Evolutionary conservation across 2,888 invertebrate species (phyloP).

Genomic region (Sinohyriopsis cumingii): DNA sequence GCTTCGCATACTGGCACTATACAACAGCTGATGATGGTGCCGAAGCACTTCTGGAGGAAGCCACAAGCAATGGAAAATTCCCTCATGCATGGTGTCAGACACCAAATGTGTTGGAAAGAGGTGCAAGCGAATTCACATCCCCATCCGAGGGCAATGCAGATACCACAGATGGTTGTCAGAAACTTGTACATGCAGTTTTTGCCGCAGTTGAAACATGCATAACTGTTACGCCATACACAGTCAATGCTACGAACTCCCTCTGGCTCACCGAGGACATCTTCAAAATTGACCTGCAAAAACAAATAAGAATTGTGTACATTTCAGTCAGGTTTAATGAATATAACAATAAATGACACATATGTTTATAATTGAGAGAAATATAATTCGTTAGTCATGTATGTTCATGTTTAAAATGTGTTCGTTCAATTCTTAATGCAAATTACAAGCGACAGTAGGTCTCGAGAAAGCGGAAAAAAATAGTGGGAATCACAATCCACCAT

Average conservation of each 20-base stretch:
- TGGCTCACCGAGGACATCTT: constrained; percentile 60
- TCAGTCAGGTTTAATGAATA: no score
- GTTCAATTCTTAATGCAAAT: no score
- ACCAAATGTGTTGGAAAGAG: constrained; percentile 81
- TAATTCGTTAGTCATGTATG: no score
- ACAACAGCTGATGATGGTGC: constrained; percentile 74
- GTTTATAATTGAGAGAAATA: no score
- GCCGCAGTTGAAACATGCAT: constrained; percentile 77
- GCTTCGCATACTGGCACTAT: constrained; percentile 79
- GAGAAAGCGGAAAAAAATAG: no score
- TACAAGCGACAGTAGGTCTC: no score
- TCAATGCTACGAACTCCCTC: constrained; percentile 73
- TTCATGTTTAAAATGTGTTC: no score
- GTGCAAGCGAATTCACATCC: constrained; percentile 72
- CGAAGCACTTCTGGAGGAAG: constrained; percentile 66
- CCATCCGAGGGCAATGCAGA: constrained; percentile 79
- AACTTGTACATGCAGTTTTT: constrained; percentile 81
- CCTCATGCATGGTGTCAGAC: constrained; percentile 80
- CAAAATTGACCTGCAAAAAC: constrained; percentile 43
- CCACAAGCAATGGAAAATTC: constrained; percentile 77
- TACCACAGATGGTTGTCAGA: constrained; percentile 79
- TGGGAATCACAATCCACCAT: no score
- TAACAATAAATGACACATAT: no score
- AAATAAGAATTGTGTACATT: background rate
- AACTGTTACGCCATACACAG: constrained; percentile 81